Evolutionary conservation across 1,140 invertebrate genomes (phyloP), one percentile per base, ranked within the genome.

Genomic region (Pogonomyrmex barbatus): DNA sequence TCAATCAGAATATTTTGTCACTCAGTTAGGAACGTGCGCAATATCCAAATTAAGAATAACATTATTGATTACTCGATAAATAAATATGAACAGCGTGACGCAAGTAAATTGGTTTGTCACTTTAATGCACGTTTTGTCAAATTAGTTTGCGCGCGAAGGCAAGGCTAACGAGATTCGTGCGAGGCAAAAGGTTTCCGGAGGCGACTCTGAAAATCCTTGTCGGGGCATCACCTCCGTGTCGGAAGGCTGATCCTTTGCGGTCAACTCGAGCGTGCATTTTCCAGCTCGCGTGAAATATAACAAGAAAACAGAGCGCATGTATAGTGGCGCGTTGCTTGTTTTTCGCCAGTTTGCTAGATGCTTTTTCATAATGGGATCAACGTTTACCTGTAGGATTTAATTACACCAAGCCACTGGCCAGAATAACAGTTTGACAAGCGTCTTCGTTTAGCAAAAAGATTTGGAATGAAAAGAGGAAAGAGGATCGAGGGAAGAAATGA

Each of bases 111-210:
- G n/a, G 24, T 60, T n/a, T 24, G 33, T 58, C 39, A 42, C 8
- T 58, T 60, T 82, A 82, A 60, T 9, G 30, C 30, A 75, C 17
- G 47, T 10, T 60, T 60, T 30, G 67, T 58, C 54, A 45, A 75
- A 83, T 75, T 83, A 83, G 12, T 1, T 30, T 2, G n/a, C 54
- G 79, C 36, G 79, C 45, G 17, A 83, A 75, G 36, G 79, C 79
- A 83, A 83, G 54, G 68, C n/a, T 83, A 83, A 83, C 79, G 39
- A 83, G 79, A 83, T 83, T 73, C 33, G 33, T 39, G 24, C 79
- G 42, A 30, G 2, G n/a, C 17, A 50, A 83, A 60, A 75, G 47
- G n/a, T 73, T 71, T 17, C 24, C 52, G 24, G 45, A 45, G 24
- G 42, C 14, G 39, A 58, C 17, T 81, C 45, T 83, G 79, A 82